A percentile compares a stretch with the other conserved stretches of the same genome.
These are phyloP conservation scores for Mesoclemmys tuberculata DNA, from an alignment of 2,113 vertebrate species.

Conservation along the genomic window DNA sequence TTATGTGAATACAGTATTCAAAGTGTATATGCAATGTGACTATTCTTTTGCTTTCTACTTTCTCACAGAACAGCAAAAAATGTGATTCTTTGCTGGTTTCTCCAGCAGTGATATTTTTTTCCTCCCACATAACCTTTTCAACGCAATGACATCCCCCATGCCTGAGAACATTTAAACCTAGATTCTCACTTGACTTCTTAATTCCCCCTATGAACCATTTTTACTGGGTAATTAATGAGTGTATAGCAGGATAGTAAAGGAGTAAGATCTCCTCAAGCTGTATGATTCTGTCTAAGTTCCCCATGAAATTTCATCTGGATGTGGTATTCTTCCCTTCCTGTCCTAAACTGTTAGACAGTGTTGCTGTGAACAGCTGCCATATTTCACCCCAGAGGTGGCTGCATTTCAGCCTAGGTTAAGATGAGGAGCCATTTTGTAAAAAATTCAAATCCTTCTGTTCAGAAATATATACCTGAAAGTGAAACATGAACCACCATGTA, in stretches of 20 bases:
- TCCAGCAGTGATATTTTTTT: background rate
- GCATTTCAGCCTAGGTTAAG: background rate
- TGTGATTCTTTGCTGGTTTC: background rate
- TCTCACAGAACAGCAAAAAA: background rate
- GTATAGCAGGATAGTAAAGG: background rate
- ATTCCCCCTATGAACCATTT: background rate
- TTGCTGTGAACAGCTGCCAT: background rate
- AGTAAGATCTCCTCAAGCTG: background rate
- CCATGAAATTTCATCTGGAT: background rate
- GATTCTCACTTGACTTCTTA: background rate
- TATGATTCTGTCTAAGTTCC: background rate
- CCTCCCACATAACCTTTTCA: background rate
- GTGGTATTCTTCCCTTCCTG: background rate
- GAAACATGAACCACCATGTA: background rate
- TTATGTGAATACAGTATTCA: background rate
- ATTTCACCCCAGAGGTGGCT: background rate
- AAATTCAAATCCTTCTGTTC: conserved; percentile 18
- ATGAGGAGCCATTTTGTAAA: background rate
- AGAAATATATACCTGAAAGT: background rate
- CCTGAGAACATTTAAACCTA: background rate
- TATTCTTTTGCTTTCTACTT: background rate
- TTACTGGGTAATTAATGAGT: background rate
- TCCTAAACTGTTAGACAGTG: background rate
- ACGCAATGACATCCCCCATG: background rate
- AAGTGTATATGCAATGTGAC: background rate